Conservation (phyloP, 2,797 vertebrate genomes). For the Yasuhikotakia modesta region DNA sequence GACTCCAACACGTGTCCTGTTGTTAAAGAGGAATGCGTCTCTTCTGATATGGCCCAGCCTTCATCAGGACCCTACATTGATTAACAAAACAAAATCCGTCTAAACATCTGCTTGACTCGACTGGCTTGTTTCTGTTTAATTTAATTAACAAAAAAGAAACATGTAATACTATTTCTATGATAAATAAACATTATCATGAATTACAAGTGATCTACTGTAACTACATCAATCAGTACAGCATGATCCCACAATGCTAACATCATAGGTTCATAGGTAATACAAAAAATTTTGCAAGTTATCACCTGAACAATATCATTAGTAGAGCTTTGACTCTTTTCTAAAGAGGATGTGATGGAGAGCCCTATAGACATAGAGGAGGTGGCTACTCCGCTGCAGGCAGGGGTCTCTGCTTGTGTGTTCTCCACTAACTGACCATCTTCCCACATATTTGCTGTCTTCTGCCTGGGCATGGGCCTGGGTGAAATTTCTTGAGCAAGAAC, state of each 20-base stretch:
- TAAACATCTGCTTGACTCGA: not conserved
- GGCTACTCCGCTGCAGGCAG: slow-evolving; percentile 58
- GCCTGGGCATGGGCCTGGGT: slow-evolving; percentile 78
- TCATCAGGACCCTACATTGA: slow-evolving; percentile 21
- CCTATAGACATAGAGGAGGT: slow-evolving; percentile 67
- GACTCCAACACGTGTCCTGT: not conserved
- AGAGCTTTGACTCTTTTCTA: slow-evolving; percentile 53
- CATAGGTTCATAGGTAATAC: too few species aligned
- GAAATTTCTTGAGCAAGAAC: slow-evolving; percentile 58
- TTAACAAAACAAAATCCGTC: slow-evolving; percentile 6
- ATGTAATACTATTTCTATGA: too few species aligned
- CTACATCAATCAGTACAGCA: too few species aligned
- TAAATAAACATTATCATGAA: not conserved
- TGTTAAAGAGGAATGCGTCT: not conserved
- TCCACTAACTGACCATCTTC: slow-evolving; percentile 60
- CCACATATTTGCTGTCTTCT: slow-evolving; percentile 69
- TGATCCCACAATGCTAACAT: too few species aligned
- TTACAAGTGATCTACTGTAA: not conserved
- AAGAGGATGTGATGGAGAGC: slow-evolving; percentile 60
- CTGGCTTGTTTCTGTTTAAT: too few species aligned
- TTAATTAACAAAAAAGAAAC: too few species aligned
- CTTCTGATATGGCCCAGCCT: not conserved
- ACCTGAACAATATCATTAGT: slow-evolving; percentile 67
- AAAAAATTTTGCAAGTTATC: slow-evolving; percentile 27
- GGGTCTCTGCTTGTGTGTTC: slow-evolving; percentile 54